Evolutionary conservation across 2,797 vertebrate species (phyloP), one percentile per base, ranked within the genome.

Genomic region (Melanotaenia trifasciata): DNA sequence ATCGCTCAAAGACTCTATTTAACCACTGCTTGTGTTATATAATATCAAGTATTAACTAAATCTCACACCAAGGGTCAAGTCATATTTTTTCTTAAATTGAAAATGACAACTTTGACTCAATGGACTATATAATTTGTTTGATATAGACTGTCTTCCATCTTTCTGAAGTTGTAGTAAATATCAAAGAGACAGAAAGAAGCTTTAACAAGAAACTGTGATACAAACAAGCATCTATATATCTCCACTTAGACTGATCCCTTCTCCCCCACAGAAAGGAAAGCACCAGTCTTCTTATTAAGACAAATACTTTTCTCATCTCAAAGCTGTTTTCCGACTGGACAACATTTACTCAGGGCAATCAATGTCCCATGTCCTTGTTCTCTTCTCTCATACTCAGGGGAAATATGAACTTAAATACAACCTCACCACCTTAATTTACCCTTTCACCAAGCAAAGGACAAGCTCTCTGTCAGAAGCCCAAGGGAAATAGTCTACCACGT

Each of bases 361-460:
- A 88, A 92, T 92, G 93, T 92, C 90, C 90, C 82, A 76, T 87
- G 86, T 91, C 90, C 90, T 92, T 82, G 76, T 81, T 88, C 85
- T 90, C 74, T 81, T 88, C 81, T 83, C 64, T 78, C 61, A 57
- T 69, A 74, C 91, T 89, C 92, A 35, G 70, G 91, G 93, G 91
- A 94, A 93, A 94, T 94, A 94, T 92, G 89, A 92, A 90, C 91
- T 91, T 89, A 87, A 91, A 91, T 81, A 91, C 87, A 85, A 89
- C 88, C 88, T 78, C 73, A 67, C 78, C 85, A 91, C 90, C 88
- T 90, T 89, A 86, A 88, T 92, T 90, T 90, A 90, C 85, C 87
- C 87, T 89, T 85, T 91, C 80, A 83, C 79, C 83, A 84, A 89
- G 86, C 51, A 92, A 92, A 92, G 88, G 91, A 93, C 91, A 90